phyloP scores from a whole-genome alignment of 2,113 vertebrate species.

The Aepyceros melampus region DNA sequence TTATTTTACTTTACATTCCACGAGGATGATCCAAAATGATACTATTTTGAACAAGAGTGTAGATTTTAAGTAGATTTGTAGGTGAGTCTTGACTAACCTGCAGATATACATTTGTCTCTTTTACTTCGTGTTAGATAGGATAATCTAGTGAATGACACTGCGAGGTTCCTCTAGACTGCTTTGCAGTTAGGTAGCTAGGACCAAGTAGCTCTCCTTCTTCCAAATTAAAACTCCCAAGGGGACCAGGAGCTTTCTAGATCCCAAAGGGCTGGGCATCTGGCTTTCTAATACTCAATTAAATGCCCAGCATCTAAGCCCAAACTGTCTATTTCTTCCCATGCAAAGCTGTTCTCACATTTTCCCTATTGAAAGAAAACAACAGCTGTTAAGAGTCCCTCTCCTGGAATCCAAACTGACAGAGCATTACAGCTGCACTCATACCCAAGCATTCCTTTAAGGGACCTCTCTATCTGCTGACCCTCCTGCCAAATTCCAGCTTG shows the following conservation, averaged over 20 bases:
- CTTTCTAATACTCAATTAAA: neutral
- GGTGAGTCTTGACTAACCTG: neutral
- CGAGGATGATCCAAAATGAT: too few relatives aligned
- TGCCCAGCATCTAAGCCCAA: neutral
- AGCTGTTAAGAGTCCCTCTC: neutral
- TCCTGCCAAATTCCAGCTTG: neutral
- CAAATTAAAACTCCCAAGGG: neutral
- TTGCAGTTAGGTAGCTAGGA: neutral
- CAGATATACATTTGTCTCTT: neutral
- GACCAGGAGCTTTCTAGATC: neutral
- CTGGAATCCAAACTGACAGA: neutral
- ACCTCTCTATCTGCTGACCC: neutral
- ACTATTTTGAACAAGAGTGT: neutral
- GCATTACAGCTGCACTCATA: neutral
- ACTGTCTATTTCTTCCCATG: neutral
- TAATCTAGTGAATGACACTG: neutral
- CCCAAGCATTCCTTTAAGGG: neutral
- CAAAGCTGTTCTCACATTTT: neutral
- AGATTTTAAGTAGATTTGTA: neutral
- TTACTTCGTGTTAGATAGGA: neutral
- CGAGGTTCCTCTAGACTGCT: neutral
- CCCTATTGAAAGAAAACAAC: neutral
- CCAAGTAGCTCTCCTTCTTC: neutral
- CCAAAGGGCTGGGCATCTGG: neutral
- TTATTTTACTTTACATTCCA: too few relatives aligned